phyloP scores from a whole-genome alignment of 2,797 vertebrate species.

The Stomatorhinus walkeri region DNA sequence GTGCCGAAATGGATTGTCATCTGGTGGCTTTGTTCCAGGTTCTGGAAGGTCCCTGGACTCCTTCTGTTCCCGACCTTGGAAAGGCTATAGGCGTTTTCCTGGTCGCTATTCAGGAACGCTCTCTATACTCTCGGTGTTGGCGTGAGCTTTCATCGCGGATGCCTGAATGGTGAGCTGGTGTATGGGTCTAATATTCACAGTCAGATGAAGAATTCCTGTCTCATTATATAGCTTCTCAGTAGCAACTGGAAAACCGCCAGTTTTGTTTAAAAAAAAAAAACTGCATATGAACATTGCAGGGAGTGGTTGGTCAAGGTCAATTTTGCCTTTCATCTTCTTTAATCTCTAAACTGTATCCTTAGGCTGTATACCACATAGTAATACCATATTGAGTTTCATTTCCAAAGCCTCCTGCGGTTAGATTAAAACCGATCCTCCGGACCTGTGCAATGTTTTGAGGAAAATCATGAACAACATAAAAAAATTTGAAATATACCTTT shows the following conservation, averaged over 20 bases:
- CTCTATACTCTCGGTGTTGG: neutral
- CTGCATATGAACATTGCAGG: neutral
- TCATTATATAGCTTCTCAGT: neutral
- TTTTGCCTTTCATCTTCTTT: neutral
- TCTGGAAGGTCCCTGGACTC: neutral
- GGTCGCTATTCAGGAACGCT: neutral
- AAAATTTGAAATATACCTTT: conserved; percentile 1
- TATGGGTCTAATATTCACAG: neutral
- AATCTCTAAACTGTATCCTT: conserved; percentile 6
- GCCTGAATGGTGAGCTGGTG: neutral
- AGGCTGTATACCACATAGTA: conserved; percentile 13
- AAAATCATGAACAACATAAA: neutral
- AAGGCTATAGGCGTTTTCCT: neutral
- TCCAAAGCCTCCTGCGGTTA: neutral
- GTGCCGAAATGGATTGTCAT: neutral
- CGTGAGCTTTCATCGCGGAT: neutral
- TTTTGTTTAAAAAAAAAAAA: neutral
- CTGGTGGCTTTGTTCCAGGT: neutral
- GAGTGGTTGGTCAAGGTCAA: neutral
- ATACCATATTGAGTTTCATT: neutral
- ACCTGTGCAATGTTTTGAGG: neutral
- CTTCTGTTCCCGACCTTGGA: neutral
- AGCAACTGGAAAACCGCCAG: neutral
- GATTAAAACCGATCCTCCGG: neutral
- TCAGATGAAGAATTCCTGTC: neutral